Evolutionary conservation across 2,797 vertebrate genomes (phyloP), one percentile per base, ranked within the genome.

Genomic region (Poecilia picta): DNA sequence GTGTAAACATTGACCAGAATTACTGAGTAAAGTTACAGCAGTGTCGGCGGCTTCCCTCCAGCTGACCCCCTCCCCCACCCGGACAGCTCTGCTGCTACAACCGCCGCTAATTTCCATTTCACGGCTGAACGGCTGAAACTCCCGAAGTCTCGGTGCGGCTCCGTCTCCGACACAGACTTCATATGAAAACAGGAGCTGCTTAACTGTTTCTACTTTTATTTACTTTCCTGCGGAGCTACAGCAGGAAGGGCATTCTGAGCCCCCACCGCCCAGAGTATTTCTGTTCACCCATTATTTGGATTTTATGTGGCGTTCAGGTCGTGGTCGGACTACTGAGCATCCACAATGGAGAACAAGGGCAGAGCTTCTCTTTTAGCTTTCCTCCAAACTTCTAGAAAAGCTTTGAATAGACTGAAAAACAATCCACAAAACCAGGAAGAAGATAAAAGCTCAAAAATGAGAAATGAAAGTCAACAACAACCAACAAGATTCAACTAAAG

Each of bases 71-170:
- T 87, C 89, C 93, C 93, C 94, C 92, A 88, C 81, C 76, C 87
- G 78, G 85, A 84, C 92, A 89, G 90, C 79, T 91, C 92, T 80
- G 92, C 89, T 89, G 93, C 88, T 89, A 86, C 93, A 91, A 16
- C 68, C 68, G 25, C 95, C 96, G 93, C 86, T 97, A 89, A 94
- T 96, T 95, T 92, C 94, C 95, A 95, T 97, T 97, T 96, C 95
- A 96, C 90, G 94, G 93, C 93, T 97, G 92, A 93, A 89, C 92
- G 91, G 85, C 20, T 72, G n/a, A 72, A 46, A 72, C 43, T 72
- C 68, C 68, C 94, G 94, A 95, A 95, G 96, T 92, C 95, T 62
- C 89, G 91, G 92, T 93, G 46, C 72, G 25, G 47, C 47, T 51
- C 28, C 46, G 11, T n/a, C 71, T 20, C 45, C 43, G 64, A 81